phyloP scores from a whole-genome alignment of 64 coral and sea anemone genomes.

The Trachythela sp. region DNA sequence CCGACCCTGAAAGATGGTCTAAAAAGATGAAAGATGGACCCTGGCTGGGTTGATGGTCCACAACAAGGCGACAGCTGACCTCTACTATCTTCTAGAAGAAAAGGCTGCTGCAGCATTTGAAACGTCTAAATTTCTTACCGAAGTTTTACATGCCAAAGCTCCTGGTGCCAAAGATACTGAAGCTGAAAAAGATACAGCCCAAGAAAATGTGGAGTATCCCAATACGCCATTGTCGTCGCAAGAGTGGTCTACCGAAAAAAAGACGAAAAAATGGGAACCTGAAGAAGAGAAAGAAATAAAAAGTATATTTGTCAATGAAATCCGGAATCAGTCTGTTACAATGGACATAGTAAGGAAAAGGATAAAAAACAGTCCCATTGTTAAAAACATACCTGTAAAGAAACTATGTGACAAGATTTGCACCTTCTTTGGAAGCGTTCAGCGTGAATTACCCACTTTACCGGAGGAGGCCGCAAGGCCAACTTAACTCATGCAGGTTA shows the following conservation, averaged over 20 bases:
- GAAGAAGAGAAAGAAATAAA: slow-evolving; percentile 20
- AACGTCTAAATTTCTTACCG: slow-evolving; percentile 4
- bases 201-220: background rate
- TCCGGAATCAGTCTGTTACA: slow-evolving; percentile 29
- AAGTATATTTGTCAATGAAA: slow-evolving; percentile 31
- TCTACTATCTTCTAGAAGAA: slow-evolving; percentile 52
- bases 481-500: background rate
- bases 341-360: slow-evolving; percentile 37
- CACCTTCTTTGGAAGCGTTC: background rate
- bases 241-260: background rate
- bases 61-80: slow-evolving; percentile 42
- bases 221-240: background rate
- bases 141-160: background rate
- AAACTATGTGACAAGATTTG: slow-evolving; percentile 48
- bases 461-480: background rate
- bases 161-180: background rate
- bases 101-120: slow-evolving; percentile 40
- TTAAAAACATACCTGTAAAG: background rate
- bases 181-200: background rate
- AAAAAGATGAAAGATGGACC: slow-evolving; percentile 16
- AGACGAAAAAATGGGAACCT: slow-evolving; percentile 21
- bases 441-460: background rate
- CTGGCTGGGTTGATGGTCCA: slow-evolving; percentile 58
- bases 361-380: slow-evolving; percentile 18
- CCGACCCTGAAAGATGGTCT: background rate